Evolutionary conservation across 2,888 invertebrate species (phyloP), one percentile per base, ranked within the genome.

Genomic region (Horisme vitalbata): DNA sequence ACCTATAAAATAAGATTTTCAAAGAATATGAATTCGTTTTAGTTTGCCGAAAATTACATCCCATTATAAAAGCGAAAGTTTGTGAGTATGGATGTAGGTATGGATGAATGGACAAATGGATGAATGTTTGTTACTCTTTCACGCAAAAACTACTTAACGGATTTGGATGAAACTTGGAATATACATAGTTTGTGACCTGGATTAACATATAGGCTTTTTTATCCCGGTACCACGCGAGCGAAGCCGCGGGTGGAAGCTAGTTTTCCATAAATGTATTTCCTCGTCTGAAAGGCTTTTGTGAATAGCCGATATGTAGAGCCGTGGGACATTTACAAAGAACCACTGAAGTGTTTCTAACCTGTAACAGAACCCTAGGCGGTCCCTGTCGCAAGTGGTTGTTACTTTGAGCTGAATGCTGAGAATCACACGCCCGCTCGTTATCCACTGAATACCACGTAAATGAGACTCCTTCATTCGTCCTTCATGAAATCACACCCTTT

Each of bases 381-480:
- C 18, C 27, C 24, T 15, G 28, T 43, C 24, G 30, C 38, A 44
- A 57, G 51, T 62, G 36, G 49, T 58, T 50, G 61, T 59, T 65
- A 46, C 60, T 71, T 65, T 63, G 59, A 63, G 52, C 46, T 65
- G 55, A 63, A 63, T 57, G 58, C 45, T 43, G 45, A 48, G 45
- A 63, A 64, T 65, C 68, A 67, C 67, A 65, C 64, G 52, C 62
- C 48, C 55, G 55, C 75, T 81, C 75, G 71, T 79, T 80, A 76
- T 62, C 49, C 49, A 49, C 52, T 81, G 83, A 83, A 83, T 79
- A 64, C 71, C 46, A 47, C 66, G 75, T 78, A 80, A 84, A 79
- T 79, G 74, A 79, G 71, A 63, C 67, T 67, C 60, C 65, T 71
- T 66, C 64, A 57, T 63, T 45, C 52, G 41, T 38, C 68, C 69